Percentiles rank a stretch among this genome's conserved stretches.
phyloP scores from a whole-genome alignment of 2,888 invertebrate species.

The Epinotia bilunana region DNA sequence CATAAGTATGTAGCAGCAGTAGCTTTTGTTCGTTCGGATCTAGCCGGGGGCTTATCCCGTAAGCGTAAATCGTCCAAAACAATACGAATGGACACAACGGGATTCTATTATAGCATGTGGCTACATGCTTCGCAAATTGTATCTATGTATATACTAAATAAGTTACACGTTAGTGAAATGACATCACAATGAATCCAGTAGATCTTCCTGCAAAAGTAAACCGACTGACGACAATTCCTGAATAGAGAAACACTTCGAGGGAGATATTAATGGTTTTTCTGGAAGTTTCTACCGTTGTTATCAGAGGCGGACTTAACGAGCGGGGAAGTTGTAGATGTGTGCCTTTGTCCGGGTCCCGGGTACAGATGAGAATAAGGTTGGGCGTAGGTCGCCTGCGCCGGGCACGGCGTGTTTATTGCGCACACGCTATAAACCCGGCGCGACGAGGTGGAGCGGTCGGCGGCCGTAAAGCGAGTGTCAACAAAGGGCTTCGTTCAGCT shows the following conservation, averaged over 20 bases:
- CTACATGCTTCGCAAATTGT: not conserved
- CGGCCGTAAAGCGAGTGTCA: conserved; percentile 79
- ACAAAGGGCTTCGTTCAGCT: conserved; percentile 77
- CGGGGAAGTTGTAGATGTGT: conserved; percentile 46
- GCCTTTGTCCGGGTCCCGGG: conserved; percentile 52
- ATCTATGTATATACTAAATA: not conserved
- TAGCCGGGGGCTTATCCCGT: not conserved
- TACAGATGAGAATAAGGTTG: conserved; percentile 47
- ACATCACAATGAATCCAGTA: not conserved
- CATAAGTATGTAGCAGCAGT: conserved; percentile 35
- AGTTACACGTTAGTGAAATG: not conserved
- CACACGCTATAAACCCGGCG: conserved; percentile 64
- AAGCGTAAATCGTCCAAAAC: conserved; percentile 15
- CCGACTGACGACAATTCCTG: not conserved
- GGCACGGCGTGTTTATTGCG: conserved; percentile 65
- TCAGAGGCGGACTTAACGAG: conserved; percentile 45
- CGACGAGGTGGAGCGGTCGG: conserved; percentile 58
- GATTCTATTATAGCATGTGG: not conserved
- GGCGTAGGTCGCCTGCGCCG: conserved; percentile 50
- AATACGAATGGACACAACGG: conserved; percentile 20
- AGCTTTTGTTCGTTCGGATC: conserved; percentile 22
- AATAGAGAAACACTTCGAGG: not conserved
- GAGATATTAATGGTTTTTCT: not conserved
- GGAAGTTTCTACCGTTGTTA: not conserved
- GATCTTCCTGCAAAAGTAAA: not conserved